Evolutionary conservation across 2,113 vertebrate species (phyloP), one percentile per base, ranked within the genome.

Genomic region (Pungitius pungitius): DNA sequence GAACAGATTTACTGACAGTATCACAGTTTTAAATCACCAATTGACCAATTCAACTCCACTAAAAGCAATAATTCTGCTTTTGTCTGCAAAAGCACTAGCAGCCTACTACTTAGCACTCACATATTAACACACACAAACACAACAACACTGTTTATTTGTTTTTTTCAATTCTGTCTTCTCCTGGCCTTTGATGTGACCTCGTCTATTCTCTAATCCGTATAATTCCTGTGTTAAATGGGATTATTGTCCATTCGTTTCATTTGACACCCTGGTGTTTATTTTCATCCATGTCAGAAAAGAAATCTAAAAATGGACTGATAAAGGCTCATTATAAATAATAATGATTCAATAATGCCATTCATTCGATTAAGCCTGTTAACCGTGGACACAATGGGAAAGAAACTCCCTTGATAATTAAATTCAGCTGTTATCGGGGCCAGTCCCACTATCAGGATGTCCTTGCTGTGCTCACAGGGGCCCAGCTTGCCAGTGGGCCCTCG

Each of bases 21-120:
- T 88, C 85, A 75, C 78, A 84, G 58, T 60, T 89, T 82, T 83
- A 68, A 78, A 77, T 80, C 75, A 80, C 60, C 66, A 73, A 83
- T 83, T 80, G 37, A 55, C 72, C 69, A 82, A n/a, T n/a, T 69
- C 63, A 69, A 51, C 60, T 67, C 72, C 70, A 80, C 61, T 69
- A 61, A 27, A 65, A 82, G 85, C 77, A 81, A 85, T 89, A 67
- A 30, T 70, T 65, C 57, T 60, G 42, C 61, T 58, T 62, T 74
- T 73, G 56, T 33, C 54, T 57, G 2, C 47, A n/a, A 69, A 40
- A 45, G 17, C 27, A 75, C 35, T 45, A 60, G 24, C 51, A 73
- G n/a, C 6, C n/a, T 45, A 65, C 39, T 26, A 33, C 61, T 37
- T 7, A 1, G 2, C n/a, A 27, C 30, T 37, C 40, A 27, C 39